Evolutionary conservation across 2,888 invertebrate species (phyloP), one percentile per base, ranked within the genome.

Genomic region (Agrotis ipsilon): DNA sequence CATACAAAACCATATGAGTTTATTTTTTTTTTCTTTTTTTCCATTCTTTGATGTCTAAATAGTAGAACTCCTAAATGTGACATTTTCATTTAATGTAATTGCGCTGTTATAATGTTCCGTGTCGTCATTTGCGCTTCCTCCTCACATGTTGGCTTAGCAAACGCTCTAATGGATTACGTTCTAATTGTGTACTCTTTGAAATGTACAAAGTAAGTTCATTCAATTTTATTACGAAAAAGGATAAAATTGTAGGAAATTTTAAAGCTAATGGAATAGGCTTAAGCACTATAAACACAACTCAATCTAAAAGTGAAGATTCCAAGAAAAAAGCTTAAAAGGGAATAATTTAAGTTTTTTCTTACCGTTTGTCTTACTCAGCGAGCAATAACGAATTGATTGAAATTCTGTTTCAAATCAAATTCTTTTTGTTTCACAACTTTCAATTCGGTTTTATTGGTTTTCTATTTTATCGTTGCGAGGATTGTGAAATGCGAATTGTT

Each of bases 371-470:
- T 67, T 79, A 58, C 60, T 78, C 64, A 45, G 66, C 32, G 54
- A 74, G 75, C 69, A 88, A 89, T 89, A 89, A 89, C 90, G 80
- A 85, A 85, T 85, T 80, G 87, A 90, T 92, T 91, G 89, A 88
- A 90, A 91, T 91, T 89, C 86, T 77, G 80, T 75, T 39, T 80
- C 84, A 90, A 94, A 93, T 92, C 91, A 89, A 93, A 93, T 92
- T 86, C 84, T 75, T 87, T 84, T 86, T 85, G 90, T 94, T 95
- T 92, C 91, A 87, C 88, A 94, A 95, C 89, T 91, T 91, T 90
- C 87, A 90, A 92, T 93, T 87, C 76, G 78, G 74, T 87, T 90
- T 93, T 94, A 93, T 94, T 91, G 89, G 84, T 90, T 92, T 92
- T 89, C 79, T 60, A 78, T 82, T 87, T 86, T 80, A 83, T 84